Conservation (phyloP, 2,113 vertebrate species). For the Trichomycterus rosablanca region DNA sequence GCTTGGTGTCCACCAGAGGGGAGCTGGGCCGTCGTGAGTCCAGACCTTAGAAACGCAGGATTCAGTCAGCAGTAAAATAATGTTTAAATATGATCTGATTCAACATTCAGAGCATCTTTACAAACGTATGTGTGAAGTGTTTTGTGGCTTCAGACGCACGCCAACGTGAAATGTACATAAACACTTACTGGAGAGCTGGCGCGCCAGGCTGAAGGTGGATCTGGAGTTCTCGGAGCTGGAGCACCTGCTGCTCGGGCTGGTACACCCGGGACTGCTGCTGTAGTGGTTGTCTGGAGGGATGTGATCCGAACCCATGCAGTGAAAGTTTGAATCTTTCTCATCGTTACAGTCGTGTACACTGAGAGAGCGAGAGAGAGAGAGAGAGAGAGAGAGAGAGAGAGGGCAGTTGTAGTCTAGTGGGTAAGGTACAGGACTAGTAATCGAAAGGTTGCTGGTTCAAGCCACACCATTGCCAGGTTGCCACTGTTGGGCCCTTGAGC, state of each 20-base stretch:
- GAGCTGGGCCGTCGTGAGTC: constrained; percentile 78
- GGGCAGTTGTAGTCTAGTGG: no score
- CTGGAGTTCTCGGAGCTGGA: constrained; percentile 72
- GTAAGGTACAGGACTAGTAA: no score
- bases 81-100: no score
- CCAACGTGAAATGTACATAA: no score
- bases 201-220: constrained; percentile 76
- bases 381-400: no score
- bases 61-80: no score
- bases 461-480: no score
- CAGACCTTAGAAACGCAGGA: constrained; percentile 59
- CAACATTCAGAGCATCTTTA: no score
- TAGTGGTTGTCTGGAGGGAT: constrained; percentile 23
- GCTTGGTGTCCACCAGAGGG: constrained; percentile 76
- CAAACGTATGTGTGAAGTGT: no score
- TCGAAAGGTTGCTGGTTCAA: no score
- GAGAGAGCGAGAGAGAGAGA: constrained; percentile 24
- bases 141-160: no score
- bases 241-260: constrained; percentile 64
- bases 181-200: constrained; percentile 79
- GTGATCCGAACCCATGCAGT: constrained; percentile 48
- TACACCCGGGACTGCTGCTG: constrained; percentile 54
- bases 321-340: constrained; percentile 71
- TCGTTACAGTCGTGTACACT: constrained; percentile 75
- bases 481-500: no score